These are phyloP conservation scores for Thripadectes ignobilis DNA, from an alignment of 2,797 vertebrate genomes.

Conservation along the genomic window DNA sequence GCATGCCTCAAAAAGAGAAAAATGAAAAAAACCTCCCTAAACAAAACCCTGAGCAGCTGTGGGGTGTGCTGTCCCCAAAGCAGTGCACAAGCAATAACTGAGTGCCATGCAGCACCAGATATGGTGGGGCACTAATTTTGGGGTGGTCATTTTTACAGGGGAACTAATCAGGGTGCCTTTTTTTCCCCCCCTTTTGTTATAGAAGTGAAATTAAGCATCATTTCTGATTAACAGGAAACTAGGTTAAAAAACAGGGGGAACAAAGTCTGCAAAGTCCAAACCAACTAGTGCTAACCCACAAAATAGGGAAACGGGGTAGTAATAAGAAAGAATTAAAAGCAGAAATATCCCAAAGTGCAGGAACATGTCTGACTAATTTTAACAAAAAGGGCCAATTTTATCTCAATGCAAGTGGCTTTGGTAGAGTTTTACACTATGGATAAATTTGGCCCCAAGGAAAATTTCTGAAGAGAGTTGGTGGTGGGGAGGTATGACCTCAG, in stretches of 20 bases:
- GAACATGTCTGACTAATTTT: not conserved
- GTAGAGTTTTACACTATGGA: not conserved
- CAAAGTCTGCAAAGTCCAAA: not conserved
- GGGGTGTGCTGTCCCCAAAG: not conserved
- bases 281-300: not conserved
- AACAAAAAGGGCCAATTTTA: not conserved
- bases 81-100: not conserved
- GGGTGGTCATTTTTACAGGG: not conserved
- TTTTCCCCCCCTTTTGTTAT: not conserved
- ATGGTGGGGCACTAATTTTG: not conserved
- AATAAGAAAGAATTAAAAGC: not conserved
- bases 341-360: not conserved
- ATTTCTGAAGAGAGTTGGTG: not conserved
- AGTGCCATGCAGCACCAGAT: fast-evolving
- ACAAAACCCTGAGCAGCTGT: not conserved
- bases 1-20: not conserved
- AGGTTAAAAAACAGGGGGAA: not conserved
- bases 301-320: constrained; percentile 17
- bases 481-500: not conserved
- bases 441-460: not conserved
- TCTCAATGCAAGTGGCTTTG: not conserved
- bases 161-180: not conserved
- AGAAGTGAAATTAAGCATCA: not conserved
- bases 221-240: not conserved
- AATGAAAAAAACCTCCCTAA: not conserved